Evolutionary conservation across 1,140 invertebrate genomes (phyloP), one percentile per base, ranked within the genome.

Genomic region (Acromyrmex echinatior): DNA sequence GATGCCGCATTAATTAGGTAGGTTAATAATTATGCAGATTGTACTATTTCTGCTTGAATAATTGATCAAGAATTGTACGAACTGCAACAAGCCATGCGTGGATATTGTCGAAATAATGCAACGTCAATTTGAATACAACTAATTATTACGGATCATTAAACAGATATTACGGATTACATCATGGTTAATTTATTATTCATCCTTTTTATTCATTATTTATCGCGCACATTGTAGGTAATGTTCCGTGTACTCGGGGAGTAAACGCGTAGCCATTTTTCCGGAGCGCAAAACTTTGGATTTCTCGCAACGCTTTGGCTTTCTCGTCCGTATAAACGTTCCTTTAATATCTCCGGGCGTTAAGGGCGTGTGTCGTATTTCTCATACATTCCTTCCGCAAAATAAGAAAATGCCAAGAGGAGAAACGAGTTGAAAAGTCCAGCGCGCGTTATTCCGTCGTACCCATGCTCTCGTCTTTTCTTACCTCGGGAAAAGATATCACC

Each of bases 291-390:
- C 25, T 3, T 9, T 51, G 25, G 16, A 2, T 45, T 25, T 25
- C 25, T 25, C 25, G 25, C 25, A 25, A 63, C 18, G 4, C 2
- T 28, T 35, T 35, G 39, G 63, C 45, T 70, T 70, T n/a, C 9
- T 14, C 51, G 3, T 35, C 25, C 70, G 25, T 84, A 49, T 51
- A 84, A 84, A 84, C 70, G 70, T 62, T 58, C 56, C 28, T 84
- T 84, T 84, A 84, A 84, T 84, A 84, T 76, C 70, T n/a, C 70
- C 31, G 66, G 18, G 51, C 66, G 79, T 73, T 84, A 84, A 76
- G 56, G 56, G 60, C 60, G 70, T 63, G 70, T 84, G 63, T 76
- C 80, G 39, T 84, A 49, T 62, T 63, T 84, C 70, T 66, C 51
- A 39, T 28, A 45, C 68, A 76, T 84, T 62, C 80, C 70, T 74